Percentiles rank a stretch among this genome's conserved stretches.
phyloP scores from a whole-genome alignment of 2,113 vertebrate genomes.

The Gobius niger region DNA sequence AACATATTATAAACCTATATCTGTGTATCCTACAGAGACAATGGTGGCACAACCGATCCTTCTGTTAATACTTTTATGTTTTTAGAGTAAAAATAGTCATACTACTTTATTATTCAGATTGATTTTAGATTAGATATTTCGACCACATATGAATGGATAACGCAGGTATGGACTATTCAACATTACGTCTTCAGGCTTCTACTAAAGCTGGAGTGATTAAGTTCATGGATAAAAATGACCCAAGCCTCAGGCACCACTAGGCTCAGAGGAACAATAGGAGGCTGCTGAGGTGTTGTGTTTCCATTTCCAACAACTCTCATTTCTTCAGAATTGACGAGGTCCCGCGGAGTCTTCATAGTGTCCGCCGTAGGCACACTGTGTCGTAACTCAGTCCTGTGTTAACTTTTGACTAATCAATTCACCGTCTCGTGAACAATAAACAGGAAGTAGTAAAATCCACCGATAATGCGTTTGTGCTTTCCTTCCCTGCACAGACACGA shows the following conservation, averaged over 20 bases:
- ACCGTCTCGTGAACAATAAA: background rate
- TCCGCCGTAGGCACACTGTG: background rate
- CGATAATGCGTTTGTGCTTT: background rate
- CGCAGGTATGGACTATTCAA: too few species aligned
- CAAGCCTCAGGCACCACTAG: conserved; percentile 9
- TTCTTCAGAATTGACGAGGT: conserved; percentile 3
- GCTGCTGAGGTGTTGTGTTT: conserved; percentile 32
- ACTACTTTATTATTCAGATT: too few species aligned
- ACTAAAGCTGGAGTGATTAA: background rate
- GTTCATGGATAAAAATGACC: conserved; percentile 21
- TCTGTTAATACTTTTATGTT: too few species aligned
- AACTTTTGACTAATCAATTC: background rate
- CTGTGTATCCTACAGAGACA: too few species aligned
- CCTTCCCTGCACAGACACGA: conserved; percentile 16
- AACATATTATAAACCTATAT: too few species aligned
- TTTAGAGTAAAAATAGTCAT: too few species aligned
- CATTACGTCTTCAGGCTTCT: background rate
- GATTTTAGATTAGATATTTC: too few species aligned
- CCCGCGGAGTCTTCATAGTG: background rate
- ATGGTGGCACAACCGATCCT: too few species aligned
- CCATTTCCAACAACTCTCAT: conserved; percentile 15
- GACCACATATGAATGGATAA: too few species aligned
- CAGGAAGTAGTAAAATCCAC: conserved; percentile 6
- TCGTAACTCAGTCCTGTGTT: background rate
- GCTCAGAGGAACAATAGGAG: conserved; percentile 19